These are phyloP conservation scores for Apantesis nais DNA, from an alignment of 2,888 invertebrate species.

Conservation along the genomic window DNA sequence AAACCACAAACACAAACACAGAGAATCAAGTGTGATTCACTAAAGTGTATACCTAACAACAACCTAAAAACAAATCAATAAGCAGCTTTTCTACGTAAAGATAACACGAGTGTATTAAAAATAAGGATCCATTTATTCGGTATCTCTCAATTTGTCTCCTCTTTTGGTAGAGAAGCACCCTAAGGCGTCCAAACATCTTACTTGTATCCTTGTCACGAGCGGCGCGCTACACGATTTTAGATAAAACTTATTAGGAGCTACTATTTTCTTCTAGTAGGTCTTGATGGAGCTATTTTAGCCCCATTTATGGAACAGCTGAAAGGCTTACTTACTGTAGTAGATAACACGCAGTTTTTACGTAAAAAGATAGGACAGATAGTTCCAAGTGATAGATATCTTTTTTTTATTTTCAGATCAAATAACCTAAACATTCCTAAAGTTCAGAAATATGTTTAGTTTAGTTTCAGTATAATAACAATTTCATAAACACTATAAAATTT, in stretches of 20 bases:
- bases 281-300: conserved; percentile 50
- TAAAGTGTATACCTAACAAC: conserved; percentile 16
- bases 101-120: conserved; percentile 25
- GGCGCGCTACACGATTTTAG: conserved; percentile 43
- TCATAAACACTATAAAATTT: background rate
- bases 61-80: conserved; percentile 27
- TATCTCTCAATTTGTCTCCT: conserved; percentile 37
- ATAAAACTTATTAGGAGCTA: conserved; percentile 56
- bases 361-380: conserved; percentile 22
- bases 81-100: conserved; percentile 30
- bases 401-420: background rate
- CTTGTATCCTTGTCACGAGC: conserved; percentile 50
- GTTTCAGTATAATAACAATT: background rate
- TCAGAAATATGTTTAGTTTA: conserved; percentile 7
- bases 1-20: too few species aligned
- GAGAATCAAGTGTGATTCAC: conserved; percentile 17
- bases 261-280: conserved; percentile 49
- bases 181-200: conserved; percentile 36
- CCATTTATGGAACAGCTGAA: conserved; percentile 38
- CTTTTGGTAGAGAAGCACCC: conserved; percentile 35
- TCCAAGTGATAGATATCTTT: conserved; percentile 18
- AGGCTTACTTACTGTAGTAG: conserved; percentile 32
- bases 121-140: conserved; percentile 26
- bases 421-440: too few species aligned
- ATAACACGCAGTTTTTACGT: conserved; percentile 24